Evolutionary conservation across 2,113 vertebrate genomes (phyloP).

Genomic region (Callopanchax toddi): DNA sequence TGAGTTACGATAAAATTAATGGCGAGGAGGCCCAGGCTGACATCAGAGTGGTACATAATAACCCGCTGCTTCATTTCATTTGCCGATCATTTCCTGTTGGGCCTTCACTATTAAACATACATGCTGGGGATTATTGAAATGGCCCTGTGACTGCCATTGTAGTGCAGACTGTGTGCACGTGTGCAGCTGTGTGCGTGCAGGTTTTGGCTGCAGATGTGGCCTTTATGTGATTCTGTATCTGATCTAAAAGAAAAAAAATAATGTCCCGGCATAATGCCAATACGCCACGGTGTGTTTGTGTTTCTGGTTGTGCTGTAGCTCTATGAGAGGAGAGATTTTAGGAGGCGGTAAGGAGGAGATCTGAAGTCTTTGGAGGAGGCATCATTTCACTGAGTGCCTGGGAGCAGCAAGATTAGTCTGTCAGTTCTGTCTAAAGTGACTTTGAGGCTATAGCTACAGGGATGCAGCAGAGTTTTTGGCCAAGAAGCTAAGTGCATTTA

Average conservation of each 20-base stretch:
- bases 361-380: constrained; percentile 64
- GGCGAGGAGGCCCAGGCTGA: constrained; percentile 82
- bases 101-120: constrained; percentile 93
- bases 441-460: constrained; percentile 63
- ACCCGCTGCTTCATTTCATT: constrained; percentile 88
- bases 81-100: constrained; percentile 93
- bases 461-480: constrained; percentile 62
- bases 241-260: no score
- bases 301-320: constrained; percentile 49
- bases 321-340: constrained; percentile 57
- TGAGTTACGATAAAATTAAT: constrained; percentile 97
- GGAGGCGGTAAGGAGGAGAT: constrained; percentile 42
- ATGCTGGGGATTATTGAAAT: constrained; percentile 85
- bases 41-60: constrained; percentile 82
- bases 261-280: no score
- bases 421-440: constrained; percentile 66
- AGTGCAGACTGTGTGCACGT: constrained; percentile 69
- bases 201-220: neutral
- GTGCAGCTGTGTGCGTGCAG: neutral
- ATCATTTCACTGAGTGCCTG: constrained; percentile 70
- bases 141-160: constrained; percentile 81
- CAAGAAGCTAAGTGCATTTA: constrained; percentile 59
- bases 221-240: no score
- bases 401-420: constrained; percentile 68
- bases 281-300: constrained; percentile 33